These are phyloP conservation scores for Centrocercus urophasianus DNA, from an alignment of 2,113 vertebrate species.

Conservation along the genomic window DNA sequence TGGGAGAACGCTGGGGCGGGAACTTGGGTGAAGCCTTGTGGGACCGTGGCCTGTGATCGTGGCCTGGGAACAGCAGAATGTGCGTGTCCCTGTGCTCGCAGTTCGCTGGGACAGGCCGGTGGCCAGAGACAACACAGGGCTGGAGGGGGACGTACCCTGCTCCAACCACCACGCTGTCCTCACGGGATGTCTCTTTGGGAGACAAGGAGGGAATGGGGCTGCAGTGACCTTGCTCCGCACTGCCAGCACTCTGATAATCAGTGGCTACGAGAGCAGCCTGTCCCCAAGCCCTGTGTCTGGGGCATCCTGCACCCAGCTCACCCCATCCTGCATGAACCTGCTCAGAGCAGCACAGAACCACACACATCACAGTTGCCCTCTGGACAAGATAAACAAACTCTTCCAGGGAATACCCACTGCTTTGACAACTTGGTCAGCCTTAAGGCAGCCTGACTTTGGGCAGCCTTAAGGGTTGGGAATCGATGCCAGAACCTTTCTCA, in stretches of 20 bases:
- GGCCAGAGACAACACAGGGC: rapidly evolving
- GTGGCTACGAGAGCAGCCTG: background rate
- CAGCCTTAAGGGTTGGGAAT: background rate
- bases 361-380: no score
- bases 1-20: conserved; percentile 22
- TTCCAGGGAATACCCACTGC: background rate
- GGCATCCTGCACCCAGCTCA: rapidly evolving
- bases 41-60: background rate
- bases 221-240: rapidly evolving
- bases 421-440: background rate
- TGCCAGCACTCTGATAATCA: no score
- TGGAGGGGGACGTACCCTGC: background rate
- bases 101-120: background rate
- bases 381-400: rapidly evolving
- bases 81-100: background rate
- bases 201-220: background rate
- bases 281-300: background rate
- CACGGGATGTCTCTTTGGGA: background rate
- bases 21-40: conserved; percentile 10
- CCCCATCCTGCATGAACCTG: background rate
- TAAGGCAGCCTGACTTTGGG: rapidly evolving
- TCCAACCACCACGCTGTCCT: background rate
- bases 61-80: background rate
- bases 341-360: background rate
- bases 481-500: background rate